phyloP scores from a whole-genome alignment of 2,113 vertebrate species.

The Albula glossodonta region DNA sequence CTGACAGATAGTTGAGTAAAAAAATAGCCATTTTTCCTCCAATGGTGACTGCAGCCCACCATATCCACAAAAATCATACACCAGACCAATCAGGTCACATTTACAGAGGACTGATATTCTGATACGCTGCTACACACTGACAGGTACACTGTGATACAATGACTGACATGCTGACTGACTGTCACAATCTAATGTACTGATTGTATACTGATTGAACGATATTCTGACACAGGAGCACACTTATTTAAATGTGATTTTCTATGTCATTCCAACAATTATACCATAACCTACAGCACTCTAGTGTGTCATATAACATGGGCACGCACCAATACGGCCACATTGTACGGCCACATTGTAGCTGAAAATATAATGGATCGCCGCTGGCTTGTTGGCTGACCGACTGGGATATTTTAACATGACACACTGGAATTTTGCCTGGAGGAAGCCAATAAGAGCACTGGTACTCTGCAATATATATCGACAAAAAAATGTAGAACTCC shows the following conservation, averaged over 20 bases:
- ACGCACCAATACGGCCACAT: neutral
- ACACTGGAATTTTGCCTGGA: neutral
- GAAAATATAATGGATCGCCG: neutral
- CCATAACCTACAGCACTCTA: neutral
- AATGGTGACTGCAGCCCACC: neutral
- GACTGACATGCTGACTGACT: neutral
- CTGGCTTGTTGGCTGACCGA: neutral
- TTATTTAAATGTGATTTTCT: neutral
- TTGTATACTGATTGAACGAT: neutral
- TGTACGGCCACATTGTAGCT: neutral
- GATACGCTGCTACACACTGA: neutral
- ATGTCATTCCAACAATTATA: neutral
- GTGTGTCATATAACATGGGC: neutral
- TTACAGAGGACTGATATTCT: neutral
- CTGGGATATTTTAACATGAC: neutral
- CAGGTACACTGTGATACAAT: neutral
- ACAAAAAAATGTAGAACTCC: neutral
- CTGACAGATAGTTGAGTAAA: neutral
- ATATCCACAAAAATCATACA: neutral
- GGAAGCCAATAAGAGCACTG: neutral
- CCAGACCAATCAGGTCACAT: neutral
- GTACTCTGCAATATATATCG: neutral
- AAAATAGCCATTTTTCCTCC: neutral
- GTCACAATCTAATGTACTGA: neutral
- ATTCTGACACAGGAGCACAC: neutral